Conservation (phyloP, 2,888 invertebrate species). For the Lamproptera curius region DNA sequence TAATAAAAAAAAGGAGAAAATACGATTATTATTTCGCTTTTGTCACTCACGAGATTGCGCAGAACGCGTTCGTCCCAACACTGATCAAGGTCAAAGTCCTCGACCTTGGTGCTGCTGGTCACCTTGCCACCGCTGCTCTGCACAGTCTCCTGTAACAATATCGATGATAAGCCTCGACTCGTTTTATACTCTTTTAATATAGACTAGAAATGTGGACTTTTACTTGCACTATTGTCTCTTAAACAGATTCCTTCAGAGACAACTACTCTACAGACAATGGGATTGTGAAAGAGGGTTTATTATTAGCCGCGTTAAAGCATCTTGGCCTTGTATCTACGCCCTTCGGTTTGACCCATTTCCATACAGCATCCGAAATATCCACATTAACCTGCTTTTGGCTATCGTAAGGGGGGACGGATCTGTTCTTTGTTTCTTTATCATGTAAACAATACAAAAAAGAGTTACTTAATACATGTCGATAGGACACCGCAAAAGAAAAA, state of each 20-base stretch:
- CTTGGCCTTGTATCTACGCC: neutral
- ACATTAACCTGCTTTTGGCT: neutral
- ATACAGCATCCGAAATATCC: neutral
- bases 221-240: too few species aligned
- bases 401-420: too few species aligned
- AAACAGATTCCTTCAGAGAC: too few species aligned
- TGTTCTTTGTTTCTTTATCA: too few species aligned
- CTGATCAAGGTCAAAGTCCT: slow-evolving; percentile 80
- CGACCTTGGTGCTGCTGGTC: slow-evolving; percentile 68
- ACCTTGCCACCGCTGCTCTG: slow-evolving; percentile 54
- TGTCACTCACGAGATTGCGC: slow-evolving; percentile 81
- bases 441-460: too few species aligned
- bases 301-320: slow-evolving; percentile 1
- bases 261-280: neutral
- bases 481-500: too few species aligned
- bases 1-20: too few species aligned
- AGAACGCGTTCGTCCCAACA: slow-evolving; percentile 88
- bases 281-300: neutral
- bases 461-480: too few species aligned
- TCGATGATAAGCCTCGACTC: too few species aligned
- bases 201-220: too few species aligned
- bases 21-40: neutral
- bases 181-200: too few species aligned
- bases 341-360: neutral
- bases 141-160: slow-evolving; percentile 64